Evolutionary conservation across 2,888 invertebrate species (phyloP).

Genomic region (Punctoribates punctum): DNA sequence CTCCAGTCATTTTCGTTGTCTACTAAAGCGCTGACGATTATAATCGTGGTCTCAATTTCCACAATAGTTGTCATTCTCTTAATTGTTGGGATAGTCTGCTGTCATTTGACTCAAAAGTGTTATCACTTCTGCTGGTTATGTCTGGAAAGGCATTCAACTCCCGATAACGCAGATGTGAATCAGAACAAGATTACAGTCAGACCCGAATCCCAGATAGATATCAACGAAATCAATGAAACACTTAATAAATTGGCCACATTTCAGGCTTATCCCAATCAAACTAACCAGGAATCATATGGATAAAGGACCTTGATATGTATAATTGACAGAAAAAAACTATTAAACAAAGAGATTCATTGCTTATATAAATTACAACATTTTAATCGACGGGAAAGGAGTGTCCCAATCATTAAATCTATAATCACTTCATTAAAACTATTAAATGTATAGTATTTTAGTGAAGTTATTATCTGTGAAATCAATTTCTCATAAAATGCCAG

Average conservation of each 20-base stretch:
- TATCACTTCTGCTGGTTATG: neutral
- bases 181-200: neutral
- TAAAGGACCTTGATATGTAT: too few relatives aligned
- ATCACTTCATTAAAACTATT: too few relatives aligned
- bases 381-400: too few relatives aligned
- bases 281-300: too few relatives aligned
- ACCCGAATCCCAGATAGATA: neutral
- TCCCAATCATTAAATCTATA: too few relatives aligned
- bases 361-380: too few relatives aligned
- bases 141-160: neutral
- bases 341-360: too few relatives aligned
- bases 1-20: neutral
- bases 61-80: neutral
- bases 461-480: too few relatives aligned
- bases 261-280: too few relatives aligned
- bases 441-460: too few relatives aligned
- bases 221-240: conserved; percentile 1
- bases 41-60: neutral
- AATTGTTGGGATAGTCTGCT: neutral
- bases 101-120: conserved; percentile 5
- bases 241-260: neutral
- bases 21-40: neutral
- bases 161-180: neutral
- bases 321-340: too few relatives aligned
- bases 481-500: too few relatives aligned